Conservation (phyloP, 2,797 vertebrate genomes). For the Muscicapa striata region DNA sequence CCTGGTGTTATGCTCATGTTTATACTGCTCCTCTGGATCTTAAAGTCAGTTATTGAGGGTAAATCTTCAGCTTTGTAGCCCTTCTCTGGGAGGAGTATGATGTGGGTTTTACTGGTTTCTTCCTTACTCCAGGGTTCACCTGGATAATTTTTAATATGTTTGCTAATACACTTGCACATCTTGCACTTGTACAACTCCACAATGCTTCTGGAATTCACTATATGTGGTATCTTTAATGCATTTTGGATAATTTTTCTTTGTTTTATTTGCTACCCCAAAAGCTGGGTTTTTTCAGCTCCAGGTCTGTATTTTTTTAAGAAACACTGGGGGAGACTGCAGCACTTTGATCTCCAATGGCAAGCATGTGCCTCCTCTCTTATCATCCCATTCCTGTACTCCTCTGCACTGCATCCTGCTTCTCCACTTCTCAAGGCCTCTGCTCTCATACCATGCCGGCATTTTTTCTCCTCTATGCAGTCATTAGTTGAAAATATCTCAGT, state of each 20-base stretch:
- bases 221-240: not conserved
- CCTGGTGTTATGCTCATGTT: not conserved
- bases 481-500: conserved; percentile 19
- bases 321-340: not conserved
- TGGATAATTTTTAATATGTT: not conserved
- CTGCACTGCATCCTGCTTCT: not conserved
- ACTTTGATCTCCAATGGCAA: fast-evolving
- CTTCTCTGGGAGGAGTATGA: not conserved
- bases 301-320: not conserved
- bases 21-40: not conserved
- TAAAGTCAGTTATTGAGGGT: not conserved
- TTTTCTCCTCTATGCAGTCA: not conserved
- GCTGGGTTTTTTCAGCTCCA: not conserved
- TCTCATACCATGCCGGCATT: not conserved
- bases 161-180: not conserved
- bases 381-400: not conserved
- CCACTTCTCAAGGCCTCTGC: not conserved
- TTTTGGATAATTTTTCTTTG: not conserved
- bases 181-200: not conserved
- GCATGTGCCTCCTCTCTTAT: not conserved
- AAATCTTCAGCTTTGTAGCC: not conserved
- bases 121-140: not conserved
- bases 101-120: not conserved
- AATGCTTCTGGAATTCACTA: not conserved
- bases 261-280: not conserved